Evolutionary conservation across 53 echinoderm and acorn worm species (phyloP).

Genomic region (Pentamera pediparva): DNA sequence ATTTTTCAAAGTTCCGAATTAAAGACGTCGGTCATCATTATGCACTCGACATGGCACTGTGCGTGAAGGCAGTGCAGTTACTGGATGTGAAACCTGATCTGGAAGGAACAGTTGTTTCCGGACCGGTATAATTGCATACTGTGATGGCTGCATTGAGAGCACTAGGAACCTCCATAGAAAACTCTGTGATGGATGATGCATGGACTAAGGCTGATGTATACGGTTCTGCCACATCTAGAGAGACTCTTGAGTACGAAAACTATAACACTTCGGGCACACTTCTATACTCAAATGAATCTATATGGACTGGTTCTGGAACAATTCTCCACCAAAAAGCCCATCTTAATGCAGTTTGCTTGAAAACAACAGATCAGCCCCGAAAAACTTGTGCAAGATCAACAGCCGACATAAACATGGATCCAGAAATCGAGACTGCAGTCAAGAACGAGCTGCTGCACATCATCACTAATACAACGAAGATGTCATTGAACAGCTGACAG

Average conservation of each 20-base stretch:
- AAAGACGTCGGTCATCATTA: slow-evolving; percentile 37
- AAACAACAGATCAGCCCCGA: slow-evolving; percentile 7
- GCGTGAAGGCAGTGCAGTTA: neutral
- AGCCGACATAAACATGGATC: neutral
- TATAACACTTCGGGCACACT: slow-evolving; percentile 37
- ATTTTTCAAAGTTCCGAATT: slow-evolving; percentile 43
- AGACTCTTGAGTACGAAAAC: slow-evolving; percentile 31
- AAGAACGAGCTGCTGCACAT: slow-evolving; percentile 7
- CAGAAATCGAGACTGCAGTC: slow-evolving; percentile 29
- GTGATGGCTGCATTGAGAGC: slow-evolving; percentile 56
- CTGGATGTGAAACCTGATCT: slow-evolving; percentile 25
- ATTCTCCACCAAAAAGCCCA: slow-evolving; percentile 22
- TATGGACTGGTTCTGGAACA: slow-evolving; percentile 48
- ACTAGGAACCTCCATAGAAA: slow-evolving; percentile 32
- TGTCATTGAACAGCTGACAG: slow-evolving; percentile 27
- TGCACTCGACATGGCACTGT: slow-evolving; percentile 2
- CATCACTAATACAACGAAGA: slow-evolving; percentile 37
- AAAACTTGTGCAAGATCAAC: neutral
- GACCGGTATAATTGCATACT: slow-evolving; percentile 49
- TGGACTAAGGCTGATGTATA: slow-evolving; percentile 54
- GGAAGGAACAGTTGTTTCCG: slow-evolving; percentile 8
- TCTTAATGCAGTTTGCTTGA: slow-evolving; percentile 24
- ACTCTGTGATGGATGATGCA: slow-evolving; percentile 53
- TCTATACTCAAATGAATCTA: slow-evolving; percentile 37
- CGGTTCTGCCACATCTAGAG: slow-evolving; percentile 37